A percentile compares a stretch with the other conserved stretches of the same genome.
These are phyloP conservation scores for Scaeva pyrastri DNA, from an alignment of 2,888 invertebrate genomes.

Conservation along the genomic window DNA sequence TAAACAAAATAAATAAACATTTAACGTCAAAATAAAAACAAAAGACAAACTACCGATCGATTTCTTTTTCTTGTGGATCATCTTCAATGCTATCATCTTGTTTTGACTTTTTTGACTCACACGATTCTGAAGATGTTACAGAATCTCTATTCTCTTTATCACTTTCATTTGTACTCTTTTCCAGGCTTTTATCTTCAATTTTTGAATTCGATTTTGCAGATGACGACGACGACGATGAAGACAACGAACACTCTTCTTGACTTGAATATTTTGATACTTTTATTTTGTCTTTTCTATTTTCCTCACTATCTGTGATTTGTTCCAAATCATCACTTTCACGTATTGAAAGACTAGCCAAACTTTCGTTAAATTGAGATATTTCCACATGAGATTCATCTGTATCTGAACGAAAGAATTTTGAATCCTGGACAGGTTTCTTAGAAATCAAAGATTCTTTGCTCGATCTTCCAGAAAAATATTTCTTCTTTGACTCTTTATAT, in stretches of 20 bases:
- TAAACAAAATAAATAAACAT: slow-evolving; percentile 16
- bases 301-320: slow-evolving; percentile 23
- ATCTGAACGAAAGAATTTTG: slow-evolving; percentile 32
- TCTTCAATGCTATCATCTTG: slow-evolving; percentile 75
- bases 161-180: slow-evolving; percentile 61
- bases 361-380: slow-evolving; percentile 28
- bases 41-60: slow-evolving; percentile 79
- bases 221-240: neutral
- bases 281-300: slow-evolving; percentile 10
- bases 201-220: slow-evolving; percentile 16
- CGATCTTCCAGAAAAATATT: neutral
- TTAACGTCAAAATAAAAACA: neutral
- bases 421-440: slow-evolving; percentile 7
- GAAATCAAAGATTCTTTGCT: slow-evolving; percentile 19
- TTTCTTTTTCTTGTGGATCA: slow-evolving; percentile 80
- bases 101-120: slow-evolving; percentile 51
- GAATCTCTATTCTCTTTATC: slow-evolving; percentile 77
- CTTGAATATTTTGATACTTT: neutral
- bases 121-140: slow-evolving; percentile 19
- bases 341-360: slow-evolving; percentile 39
- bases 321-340: slow-evolving; percentile 25
- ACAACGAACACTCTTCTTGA: neutral
- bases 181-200: slow-evolving; percentile 18
- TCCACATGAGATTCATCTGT: slow-evolving; percentile 39
- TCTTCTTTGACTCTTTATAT: slow-evolving; percentile 19